phyloP scores from a whole-genome alignment of 1,140 invertebrate genomes.

The Cyclina sinensis region DNA sequence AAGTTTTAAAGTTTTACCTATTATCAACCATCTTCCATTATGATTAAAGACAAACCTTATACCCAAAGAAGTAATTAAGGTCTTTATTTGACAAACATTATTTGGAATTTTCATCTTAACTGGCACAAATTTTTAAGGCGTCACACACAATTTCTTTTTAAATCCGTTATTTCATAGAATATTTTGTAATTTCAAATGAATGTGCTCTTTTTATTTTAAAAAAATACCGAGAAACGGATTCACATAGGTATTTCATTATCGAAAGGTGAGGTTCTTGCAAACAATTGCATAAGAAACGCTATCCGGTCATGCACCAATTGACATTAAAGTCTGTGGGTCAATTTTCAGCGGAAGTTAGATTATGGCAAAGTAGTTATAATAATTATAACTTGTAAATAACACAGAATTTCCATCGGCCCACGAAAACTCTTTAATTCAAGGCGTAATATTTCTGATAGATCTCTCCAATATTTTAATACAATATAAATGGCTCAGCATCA shows the following conservation, averaged over 20 bases:
- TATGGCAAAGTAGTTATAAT: conserved; percentile 43
- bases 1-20: conserved; percentile 41
- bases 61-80: conserved; percentile 45
- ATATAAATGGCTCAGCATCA: conserved; percentile 43
- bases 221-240: conserved; percentile 47
- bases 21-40: conserved; percentile 46
- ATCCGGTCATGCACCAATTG: conserved; percentile 37
- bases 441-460: conserved; percentile 39
- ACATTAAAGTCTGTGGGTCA: conserved; percentile 41
- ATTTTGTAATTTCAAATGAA: conserved; percentile 27
- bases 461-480: conserved; percentile 36
- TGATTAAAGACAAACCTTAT: conserved; percentile 42
- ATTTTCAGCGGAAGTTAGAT: conserved; percentile 44
- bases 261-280: conserved; percentile 33
- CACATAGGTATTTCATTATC: conserved; percentile 44
- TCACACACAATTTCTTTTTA: conserved; percentile 46
- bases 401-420: conserved; percentile 34
- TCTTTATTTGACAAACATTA: conserved; percentile 47
- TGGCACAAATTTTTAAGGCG: conserved; percentile 38
- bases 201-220: too few species aligned
- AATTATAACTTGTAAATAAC: conserved; percentile 42
- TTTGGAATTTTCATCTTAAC: conserved; percentile 43
- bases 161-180: conserved; percentile 36
- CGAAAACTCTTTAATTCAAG: conserved; percentile 29
- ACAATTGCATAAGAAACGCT: conserved; percentile 40